Conservation (phyloP, 2,888 invertebrate species). For the Thelaira solivaga region DNA sequence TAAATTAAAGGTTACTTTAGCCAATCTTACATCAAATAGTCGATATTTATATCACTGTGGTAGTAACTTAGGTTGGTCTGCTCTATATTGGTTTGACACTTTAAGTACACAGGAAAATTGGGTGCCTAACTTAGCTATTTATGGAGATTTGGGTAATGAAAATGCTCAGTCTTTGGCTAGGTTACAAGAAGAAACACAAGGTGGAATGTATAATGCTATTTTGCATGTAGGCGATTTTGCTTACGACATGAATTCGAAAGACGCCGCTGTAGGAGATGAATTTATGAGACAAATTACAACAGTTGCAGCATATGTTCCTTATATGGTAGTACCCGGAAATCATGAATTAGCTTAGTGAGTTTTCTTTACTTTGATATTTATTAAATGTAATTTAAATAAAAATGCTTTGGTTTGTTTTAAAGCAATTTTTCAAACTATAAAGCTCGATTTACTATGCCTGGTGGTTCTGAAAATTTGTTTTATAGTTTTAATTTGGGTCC, state of each 20-base stretch:
- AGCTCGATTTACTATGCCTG: conserved; percentile 94
- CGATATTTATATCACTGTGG: conserved; percentile 90
- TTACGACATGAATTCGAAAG: conserved; percentile 91
- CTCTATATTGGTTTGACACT: conserved; percentile 86
- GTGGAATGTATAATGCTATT: conserved; percentile 88
- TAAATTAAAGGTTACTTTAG: conserved; percentile 76
- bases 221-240: conserved; percentile 97
- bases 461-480: conserved; percentile 83
- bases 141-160: conserved; percentile 95
- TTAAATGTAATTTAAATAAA: neutral
- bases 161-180: conserved; percentile 91
- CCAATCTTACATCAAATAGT: conserved; percentile 80
- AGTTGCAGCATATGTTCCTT: conserved; percentile 92
- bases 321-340: conserved; percentile 95
- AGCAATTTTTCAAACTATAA: conserved; percentile 98
- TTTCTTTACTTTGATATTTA: neutral
- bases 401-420: conserved; percentile 63
- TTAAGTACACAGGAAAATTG: conserved; percentile 82
- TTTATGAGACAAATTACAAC: conserved; percentile 96
- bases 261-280: conserved; percentile 90
- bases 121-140: conserved; percentile 90
- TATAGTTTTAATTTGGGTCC: conserved; percentile 94
- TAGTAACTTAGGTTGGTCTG: conserved; percentile 89
- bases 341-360: conserved; percentile 90
- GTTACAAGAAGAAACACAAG: conserved; percentile 89